Evolutionary conservation across 2,888 invertebrate species (phyloP).

Genomic region (Zygogramma bicolorata): DNA sequence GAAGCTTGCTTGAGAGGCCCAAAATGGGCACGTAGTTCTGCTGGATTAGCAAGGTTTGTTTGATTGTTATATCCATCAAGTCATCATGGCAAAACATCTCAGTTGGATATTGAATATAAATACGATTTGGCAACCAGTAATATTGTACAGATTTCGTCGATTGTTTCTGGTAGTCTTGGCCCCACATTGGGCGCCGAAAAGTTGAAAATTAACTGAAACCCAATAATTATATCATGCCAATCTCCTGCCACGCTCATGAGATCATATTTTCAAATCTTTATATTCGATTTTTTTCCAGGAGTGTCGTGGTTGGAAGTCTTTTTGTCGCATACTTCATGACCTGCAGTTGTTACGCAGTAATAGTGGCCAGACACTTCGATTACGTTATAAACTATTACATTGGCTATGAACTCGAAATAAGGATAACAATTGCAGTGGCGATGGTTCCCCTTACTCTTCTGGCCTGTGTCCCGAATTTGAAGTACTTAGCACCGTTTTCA

Average conservation of each 20-base stretch:
- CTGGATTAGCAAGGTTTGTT: conserved; percentile 72
- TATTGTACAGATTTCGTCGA: no score
- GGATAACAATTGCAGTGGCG: conserved; percentile 76
- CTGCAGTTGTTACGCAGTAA: conserved; percentile 96
- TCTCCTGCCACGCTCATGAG: no score
- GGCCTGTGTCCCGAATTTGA: conserved; percentile 90
- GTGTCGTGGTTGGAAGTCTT: conserved; percentile 80
- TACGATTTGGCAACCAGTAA: no score
- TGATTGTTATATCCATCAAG: no score
- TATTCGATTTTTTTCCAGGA: conserved; percentile 67
- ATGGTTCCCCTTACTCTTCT: conserved; percentile 82
- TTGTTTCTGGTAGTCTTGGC: no score
- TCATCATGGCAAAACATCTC: no score
- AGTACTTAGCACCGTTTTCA: conserved; percentile 91
- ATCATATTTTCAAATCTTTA: no score
- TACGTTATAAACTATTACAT: conserved; percentile 77
- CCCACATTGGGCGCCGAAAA: background rate
- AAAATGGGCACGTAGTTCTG: conserved; percentile 73
- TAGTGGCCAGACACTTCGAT: conserved; percentile 87
- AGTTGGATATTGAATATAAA: no score
- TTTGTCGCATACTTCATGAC: conserved; percentile 96
- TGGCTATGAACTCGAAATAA: conserved; percentile 68
- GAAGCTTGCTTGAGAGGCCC: conserved; percentile 85
- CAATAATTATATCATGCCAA: no score
- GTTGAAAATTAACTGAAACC: no score